phyloP scores from a whole-genome alignment of 2,113 vertebrate species.

The Anas platyrhynchos region DNA sequence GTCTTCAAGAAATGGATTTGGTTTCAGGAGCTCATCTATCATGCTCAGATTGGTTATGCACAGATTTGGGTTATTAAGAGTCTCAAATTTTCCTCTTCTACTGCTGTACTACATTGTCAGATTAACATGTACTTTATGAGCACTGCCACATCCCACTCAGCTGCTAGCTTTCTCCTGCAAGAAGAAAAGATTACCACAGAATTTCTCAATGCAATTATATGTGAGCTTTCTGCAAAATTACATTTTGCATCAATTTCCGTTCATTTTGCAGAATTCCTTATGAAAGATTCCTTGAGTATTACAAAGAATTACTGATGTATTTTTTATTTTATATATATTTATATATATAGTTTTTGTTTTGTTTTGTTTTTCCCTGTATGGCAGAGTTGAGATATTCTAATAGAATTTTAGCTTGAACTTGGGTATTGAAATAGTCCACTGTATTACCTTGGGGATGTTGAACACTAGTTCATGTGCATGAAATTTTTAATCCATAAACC shows the following conservation, averaged over 20 bases:
- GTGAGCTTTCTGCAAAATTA: conserved; percentile 21
- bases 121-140: conserved; percentile 32
- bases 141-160: conserved; percentile 28
- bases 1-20: neutral
- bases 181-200: neutral
- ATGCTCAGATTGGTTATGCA: neutral
- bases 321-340: too few relatives aligned
- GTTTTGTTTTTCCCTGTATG: too few relatives aligned
- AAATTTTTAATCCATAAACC: neutral
- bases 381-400: neutral
- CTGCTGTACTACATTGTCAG: neutral
- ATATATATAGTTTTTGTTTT: too few relatives aligned
- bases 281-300: neutral
- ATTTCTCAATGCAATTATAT: conserved; percentile 16
- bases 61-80: conserved; percentile 10
- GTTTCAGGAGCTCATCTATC: neutral
- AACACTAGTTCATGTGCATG: neutral
- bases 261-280: neutral
- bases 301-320: neutral
- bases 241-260: conserved; percentile 15
- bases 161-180: neutral
- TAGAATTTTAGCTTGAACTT: neutral
- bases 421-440: neutral
- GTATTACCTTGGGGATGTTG: neutral
- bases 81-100: neutral